Evolutionary conservation across 2,113 vertebrate genomes (phyloP).

Genomic region (Sarotherodon lohbergeri): DNA sequence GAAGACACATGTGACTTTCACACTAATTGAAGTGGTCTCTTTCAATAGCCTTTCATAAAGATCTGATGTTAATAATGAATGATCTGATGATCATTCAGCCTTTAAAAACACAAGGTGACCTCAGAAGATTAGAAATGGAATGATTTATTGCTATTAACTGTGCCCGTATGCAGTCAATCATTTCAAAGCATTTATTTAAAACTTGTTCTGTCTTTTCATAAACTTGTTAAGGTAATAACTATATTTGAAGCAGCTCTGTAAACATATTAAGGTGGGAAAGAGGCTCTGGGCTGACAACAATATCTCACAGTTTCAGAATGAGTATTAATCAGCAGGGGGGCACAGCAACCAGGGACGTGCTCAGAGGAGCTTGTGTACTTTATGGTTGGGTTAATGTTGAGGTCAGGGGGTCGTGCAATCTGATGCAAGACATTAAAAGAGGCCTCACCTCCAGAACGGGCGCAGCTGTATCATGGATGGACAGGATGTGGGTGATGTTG

Average conservation of each 20-base stretch:
- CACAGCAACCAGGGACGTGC: neutral
- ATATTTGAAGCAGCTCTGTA: neutral
- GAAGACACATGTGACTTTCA: slow-evolving; percentile 52
- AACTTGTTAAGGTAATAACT: neutral
- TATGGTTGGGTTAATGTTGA: neutral
- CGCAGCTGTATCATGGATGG: slow-evolving; percentile 86
- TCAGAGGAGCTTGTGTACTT: neutral
- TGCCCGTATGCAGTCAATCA: neutral
- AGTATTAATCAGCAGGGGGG: neutral
- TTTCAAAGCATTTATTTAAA: neutral
- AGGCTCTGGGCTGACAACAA: neutral
- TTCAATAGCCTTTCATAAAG: neutral
- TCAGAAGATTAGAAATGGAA: neutral
- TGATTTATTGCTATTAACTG: neutral
- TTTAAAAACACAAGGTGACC: neutral
- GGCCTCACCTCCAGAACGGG: slow-evolving; percentile 85
- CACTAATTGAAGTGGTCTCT: slow-evolving; percentile 22
- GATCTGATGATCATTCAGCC: neutral
- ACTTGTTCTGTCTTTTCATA: neutral
- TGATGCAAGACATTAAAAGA: neutral
- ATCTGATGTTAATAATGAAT: neutral
- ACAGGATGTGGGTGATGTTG: slow-evolving; percentile 91
- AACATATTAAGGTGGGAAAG: neutral
- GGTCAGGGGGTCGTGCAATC: neutral
- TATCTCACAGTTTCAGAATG: slow-evolving; percentile 16